Base-by-base conservation (phyloP, 2,888 invertebrate genomes). In the Campopleginae sp. region DNA sequence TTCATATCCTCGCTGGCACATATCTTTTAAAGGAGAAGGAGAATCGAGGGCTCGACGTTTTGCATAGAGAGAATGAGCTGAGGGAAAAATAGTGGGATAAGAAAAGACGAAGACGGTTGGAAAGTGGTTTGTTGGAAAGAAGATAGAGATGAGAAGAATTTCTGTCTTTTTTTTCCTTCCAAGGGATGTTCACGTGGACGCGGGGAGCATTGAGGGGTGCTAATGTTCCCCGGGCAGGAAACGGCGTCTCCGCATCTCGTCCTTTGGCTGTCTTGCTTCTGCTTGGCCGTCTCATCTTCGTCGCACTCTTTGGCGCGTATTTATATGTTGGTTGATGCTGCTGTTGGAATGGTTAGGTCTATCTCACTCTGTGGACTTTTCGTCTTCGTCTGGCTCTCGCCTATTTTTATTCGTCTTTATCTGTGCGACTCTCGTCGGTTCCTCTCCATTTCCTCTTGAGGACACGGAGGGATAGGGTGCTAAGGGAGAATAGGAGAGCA, bases 331-430 rank as follows among this genome's bases (percentile, higher is more conserved):
- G 23, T n/a, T 38, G 17, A 51, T 7, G 71, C 27, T 38, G 79
- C 77, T 72, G 44, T 75, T 63, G 46, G 74, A 70, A 66, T 70
- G 70, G 70, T 75, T 77, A 80, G 65, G 68, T 77, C 78, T 85
- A 70, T 80, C 70, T 44, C 63, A 8, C 68, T 46, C 82, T 70
- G 61, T 44, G 27, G 48, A 51, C 54, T 70, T 46, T 4, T 38
- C 8, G 48, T 72, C 75, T 79, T 71, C 74, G 48, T 63, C 89
- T 90, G 89, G 89, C 91, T 93, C 91, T 93, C 90, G 93, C 92
- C 92, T 93, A 93, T 93, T 93, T 93, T 93, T 93, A 93, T 93
- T 93, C 93, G 92, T 92, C 93, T 93, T 93, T 93, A 93, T 93
- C 93, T 93, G 86, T 84, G 93, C 91, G 92, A 92, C 93, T 93